A percentile compares a stretch with the other conserved stretches of the same genome.
Conservation (phyloP, 2,113 vertebrate genomes). For the Zeus faber region DNA sequence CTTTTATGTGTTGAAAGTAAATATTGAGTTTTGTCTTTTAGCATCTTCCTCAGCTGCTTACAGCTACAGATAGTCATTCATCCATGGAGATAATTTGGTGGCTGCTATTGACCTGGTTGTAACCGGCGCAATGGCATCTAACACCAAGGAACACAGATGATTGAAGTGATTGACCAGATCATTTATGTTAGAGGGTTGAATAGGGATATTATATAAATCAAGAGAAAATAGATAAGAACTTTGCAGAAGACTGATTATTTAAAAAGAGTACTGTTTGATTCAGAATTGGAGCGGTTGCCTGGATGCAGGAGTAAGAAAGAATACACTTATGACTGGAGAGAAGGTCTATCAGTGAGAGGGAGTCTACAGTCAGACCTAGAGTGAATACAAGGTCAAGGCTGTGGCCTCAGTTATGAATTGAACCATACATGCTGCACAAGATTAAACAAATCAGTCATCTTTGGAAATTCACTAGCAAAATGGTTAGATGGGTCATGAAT, state of each 20-base stretch:
- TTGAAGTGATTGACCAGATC: neutral
- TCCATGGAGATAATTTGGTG: neutral
- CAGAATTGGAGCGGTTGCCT: neutral
- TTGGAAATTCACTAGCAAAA: no score
- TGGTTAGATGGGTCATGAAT: no score
- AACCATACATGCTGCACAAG: slow-evolving; percentile 1
- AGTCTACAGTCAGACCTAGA: neutral
- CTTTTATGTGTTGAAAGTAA: no score
- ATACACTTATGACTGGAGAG: neutral
- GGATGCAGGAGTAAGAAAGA: neutral
- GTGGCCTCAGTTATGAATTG: neutral
- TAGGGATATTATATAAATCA: neutral
- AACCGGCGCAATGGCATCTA: neutral
- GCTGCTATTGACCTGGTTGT: neutral
- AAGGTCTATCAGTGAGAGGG: neutral
- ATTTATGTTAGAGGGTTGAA: neutral
- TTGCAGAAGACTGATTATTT: neutral
- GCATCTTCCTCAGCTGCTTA: neutral
- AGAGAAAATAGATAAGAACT: neutral
- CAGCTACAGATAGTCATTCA: neutral
- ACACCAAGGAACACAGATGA: neutral
- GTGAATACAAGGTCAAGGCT: neutral
- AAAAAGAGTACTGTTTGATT: neutral
- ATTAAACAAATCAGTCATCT: no score
- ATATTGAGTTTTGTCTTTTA: neutral